Base-by-base conservation (phyloP, 1,140 invertebrate species). In the Maconellicoccus hirsutus region DNA sequence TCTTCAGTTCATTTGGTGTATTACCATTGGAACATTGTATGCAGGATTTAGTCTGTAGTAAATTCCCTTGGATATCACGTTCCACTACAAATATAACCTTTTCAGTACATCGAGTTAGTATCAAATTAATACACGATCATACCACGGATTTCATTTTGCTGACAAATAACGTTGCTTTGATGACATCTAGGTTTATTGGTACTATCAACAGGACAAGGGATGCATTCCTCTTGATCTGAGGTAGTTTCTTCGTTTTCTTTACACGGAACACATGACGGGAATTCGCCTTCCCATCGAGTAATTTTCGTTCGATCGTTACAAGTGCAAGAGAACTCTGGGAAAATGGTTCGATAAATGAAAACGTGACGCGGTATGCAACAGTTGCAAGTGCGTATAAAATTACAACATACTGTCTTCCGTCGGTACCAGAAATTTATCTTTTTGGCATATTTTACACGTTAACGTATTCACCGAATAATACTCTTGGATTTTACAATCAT, bases 1-100 rank as follows among this genome's bases (percentile, higher is more conserved):
- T 76, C 69, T 71, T 71, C 42, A 79, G 77, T 0, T 61, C 16
- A 12, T 81, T 81, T 70, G 83, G 80, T 73, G 78, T 78, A 7
- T 77, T 80, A 26, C 80, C 80, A 70, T 75, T 69, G 3, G 77
- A 74, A 75, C 84, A 85, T 42, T 78, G 76, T 71, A 82, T 70
- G 75, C 84, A 85, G 66, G 76, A 70, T 59, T 79, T 70, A 70
- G 33, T 66, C 25, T 77, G 72, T 63, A 80, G 75, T 52, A 80
- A 73, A 14, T 75, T 76, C 10, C 82, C 83, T 74, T 81, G 77
- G 66, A 73, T 69, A 52, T 79, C 75, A 76, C 79, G 78, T 72
- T 82, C 80, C 52, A 82, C 82, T 83, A 71, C n/a, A 77, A 76
- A 38, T 16, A n/a, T n/a, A n/a, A n/a, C n/a, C 8, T 42, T 42